A percentile compares a stretch with the other conserved stretches of the same genome.
These are phyloP conservation scores for Eurytoma californica DNA, from an alignment of 2,888 invertebrate species.

Conservation along the genomic window DNA sequence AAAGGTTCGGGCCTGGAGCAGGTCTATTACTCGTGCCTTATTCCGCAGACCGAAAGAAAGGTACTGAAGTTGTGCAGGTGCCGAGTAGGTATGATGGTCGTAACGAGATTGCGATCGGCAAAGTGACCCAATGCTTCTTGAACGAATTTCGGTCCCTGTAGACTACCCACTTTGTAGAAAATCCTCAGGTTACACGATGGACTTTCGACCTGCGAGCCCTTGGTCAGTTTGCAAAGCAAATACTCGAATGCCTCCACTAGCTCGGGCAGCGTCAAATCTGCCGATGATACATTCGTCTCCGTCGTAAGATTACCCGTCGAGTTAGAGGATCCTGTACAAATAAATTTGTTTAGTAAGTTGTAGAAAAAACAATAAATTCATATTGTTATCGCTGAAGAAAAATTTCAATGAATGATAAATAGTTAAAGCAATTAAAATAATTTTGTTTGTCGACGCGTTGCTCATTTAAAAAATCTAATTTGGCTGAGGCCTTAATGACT, in stretches of 20 bases:
- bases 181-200: slow-evolving; percentile 86
- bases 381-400: too few relatives aligned
- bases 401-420: too few relatives aligned
- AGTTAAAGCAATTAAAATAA: not conserved
- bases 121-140: slow-evolving; percentile 70
- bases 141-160: slow-evolving; percentile 75
- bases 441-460: not conserved
- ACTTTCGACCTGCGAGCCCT: slow-evolving; percentile 74
- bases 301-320: slow-evolving; percentile 71
- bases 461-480: not conserved
- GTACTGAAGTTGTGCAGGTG: slow-evolving; percentile 88
- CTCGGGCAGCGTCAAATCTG: slow-evolving; percentile 75
- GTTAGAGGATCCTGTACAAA: slow-evolving; percentile 70
- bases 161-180: slow-evolving; percentile 83
- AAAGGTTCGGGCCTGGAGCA: slow-evolving; percentile 11
- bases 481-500: slow-evolving; percentile 26
- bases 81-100: slow-evolving; percentile 86
- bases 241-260: slow-evolving; percentile 79
- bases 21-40: slow-evolving; percentile 81
- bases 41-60: slow-evolving; percentile 88
- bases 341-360: too few relatives aligned
- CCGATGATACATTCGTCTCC: slow-evolving; percentile 68
- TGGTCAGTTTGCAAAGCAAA: slow-evolving; percentile 77
- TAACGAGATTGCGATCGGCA: slow-evolving; percentile 77
- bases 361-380: too few relatives aligned